A percentile compares a stretch with the other conserved stretches of the same genome.
These are phyloP conservation scores for Mastomys natalensis DNA, from an alignment of 2,113 vertebrate genomes.

Conservation along the genomic window DNA sequence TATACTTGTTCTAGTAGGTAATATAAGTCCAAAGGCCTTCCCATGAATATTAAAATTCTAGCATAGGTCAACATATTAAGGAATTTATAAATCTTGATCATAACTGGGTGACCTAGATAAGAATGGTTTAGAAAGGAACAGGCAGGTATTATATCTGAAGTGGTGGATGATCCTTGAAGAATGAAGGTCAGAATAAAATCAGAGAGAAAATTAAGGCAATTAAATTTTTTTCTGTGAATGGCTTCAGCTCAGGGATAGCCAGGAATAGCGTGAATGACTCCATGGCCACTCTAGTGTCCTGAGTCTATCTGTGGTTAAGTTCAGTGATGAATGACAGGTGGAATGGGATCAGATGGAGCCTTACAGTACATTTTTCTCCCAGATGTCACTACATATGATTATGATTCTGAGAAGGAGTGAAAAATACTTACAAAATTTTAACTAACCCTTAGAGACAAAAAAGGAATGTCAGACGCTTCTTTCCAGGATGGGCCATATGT, in stretches of 20 bases:
- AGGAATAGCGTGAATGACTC: not conserved
- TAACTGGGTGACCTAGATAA: not conserved
- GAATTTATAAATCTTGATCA: constrained; percentile 22
- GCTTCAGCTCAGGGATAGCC: not conserved
- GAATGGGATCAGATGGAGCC: not conserved
- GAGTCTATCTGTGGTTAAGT: not conserved
- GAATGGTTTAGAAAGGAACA: not conserved
- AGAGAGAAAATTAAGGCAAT: constrained; percentile 15
- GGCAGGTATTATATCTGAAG: not conserved
- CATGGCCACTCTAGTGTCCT: not conserved
- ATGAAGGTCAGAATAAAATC: constrained; percentile 6
- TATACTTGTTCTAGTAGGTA: not conserved
- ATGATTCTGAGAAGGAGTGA: not conserved
- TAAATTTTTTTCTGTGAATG: not conserved
- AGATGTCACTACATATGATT: constrained; percentile 44
- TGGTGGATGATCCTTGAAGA: not conserved
- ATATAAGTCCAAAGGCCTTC: not conserved
- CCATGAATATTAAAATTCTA: not conserved
- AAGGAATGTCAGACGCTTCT: constrained; percentile 67
- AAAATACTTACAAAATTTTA: constrained; percentile 47
- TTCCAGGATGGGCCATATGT: constrained; percentile 76
- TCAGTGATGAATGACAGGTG: not conserved
- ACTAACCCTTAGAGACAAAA: constrained; percentile 56
- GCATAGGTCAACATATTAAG: not conserved
- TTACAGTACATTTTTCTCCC: constrained; percentile 20